Conservation (phyloP, 2,888 invertebrate species). For the Polymixis flavicincta region DNA sequence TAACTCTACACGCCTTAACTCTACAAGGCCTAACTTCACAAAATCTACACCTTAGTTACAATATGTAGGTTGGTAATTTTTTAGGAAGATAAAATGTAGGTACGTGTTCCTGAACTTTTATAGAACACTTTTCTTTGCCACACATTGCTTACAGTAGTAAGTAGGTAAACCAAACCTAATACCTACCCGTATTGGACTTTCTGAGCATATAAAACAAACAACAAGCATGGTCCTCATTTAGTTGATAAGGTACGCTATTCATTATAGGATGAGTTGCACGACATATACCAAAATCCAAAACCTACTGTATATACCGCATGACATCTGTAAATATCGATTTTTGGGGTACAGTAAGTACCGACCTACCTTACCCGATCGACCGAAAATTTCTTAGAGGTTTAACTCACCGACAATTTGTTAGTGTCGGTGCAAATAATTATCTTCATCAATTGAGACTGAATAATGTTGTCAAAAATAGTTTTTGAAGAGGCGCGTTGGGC, state of each 20-base stretch:
- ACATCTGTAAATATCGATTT: not conserved
- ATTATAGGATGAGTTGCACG: constrained; percentile 17
- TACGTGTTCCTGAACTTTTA: not conserved
- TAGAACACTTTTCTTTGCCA: not conserved
- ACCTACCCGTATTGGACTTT: not conserved
- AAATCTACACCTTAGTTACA: too few species aligned
- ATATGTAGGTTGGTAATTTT: too few species aligned
- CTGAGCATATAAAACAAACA: not conserved
- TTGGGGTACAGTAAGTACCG: not conserved
- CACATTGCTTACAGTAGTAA: not conserved
- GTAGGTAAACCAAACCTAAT: not conserved
- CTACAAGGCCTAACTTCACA: too few species aligned
- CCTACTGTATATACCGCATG: not conserved
- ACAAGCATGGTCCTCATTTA: constrained; percentile 30
- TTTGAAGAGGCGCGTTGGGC: too few species aligned
- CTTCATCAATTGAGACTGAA: not conserved
- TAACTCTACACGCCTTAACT: too few species aligned
- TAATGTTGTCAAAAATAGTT: not conserved
- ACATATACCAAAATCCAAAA: constrained; percentile 11
- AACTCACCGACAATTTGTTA: not conserved
- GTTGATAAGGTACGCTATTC: constrained; percentile 14
- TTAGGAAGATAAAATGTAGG: not conserved
- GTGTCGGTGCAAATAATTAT: not conserved
- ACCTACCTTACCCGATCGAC: too few species aligned
- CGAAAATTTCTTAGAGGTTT: not conserved